These are phyloP conservation scores for Calephelis virginiensis DNA, from an alignment of 1,140 invertebrate species.

Conservation along the genomic window DNA sequence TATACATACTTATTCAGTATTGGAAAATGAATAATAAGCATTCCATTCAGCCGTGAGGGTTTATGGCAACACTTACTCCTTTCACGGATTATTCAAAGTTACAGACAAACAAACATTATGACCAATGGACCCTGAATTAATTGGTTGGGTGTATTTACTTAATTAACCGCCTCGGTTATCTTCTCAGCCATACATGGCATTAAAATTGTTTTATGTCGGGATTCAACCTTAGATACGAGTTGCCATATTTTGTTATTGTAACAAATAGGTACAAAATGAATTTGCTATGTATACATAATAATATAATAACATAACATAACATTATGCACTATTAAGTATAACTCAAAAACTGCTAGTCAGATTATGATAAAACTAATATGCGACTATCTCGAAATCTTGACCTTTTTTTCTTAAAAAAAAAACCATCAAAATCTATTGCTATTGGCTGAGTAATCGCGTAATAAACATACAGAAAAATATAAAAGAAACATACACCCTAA, in stretches of 20 bases:
- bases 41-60: slow-evolving; percentile 7
- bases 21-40: slow-evolving; percentile 3
- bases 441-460: too few species aligned
- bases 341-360: too few species aligned
- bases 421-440: too few species aligned
- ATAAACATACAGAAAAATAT: too few species aligned
- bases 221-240: not conserved
- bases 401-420: too few species aligned
- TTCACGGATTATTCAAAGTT: slow-evolving; percentile 43
- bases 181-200: slow-evolving; percentile 58
- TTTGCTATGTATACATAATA: too few species aligned
- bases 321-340: too few species aligned
- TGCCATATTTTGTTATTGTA: slow-evolving; percentile 1
- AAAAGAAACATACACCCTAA: too few species aligned
- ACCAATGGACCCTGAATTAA: slow-evolving; percentile 73
- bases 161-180: slow-evolving; percentile 68
- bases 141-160: slow-evolving; percentile 68
- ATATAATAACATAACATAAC: too few species aligned
- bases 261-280: not conserved
- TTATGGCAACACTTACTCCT: slow-evolving; percentile 4
- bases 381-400: too few species aligned
- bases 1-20: slow-evolving; percentile 14
- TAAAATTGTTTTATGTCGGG: slow-evolving; percentile 34
- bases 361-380: too few species aligned
- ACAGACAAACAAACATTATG: slow-evolving; percentile 70